Conservation (phyloP, 2,113 vertebrate genomes). For the Oryzias woworae region DNA sequence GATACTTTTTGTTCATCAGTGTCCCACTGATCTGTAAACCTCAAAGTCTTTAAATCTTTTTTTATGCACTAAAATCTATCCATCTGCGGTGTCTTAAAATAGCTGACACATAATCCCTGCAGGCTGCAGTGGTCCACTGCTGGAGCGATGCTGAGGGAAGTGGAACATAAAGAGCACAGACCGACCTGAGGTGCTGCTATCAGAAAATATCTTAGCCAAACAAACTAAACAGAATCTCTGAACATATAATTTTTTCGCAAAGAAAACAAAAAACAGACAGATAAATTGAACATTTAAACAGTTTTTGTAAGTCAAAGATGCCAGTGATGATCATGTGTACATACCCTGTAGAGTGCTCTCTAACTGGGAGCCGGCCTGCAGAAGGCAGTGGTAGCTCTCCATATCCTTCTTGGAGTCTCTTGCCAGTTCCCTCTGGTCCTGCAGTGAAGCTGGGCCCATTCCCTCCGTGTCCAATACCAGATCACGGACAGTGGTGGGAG, state of each 20-base stretch:
- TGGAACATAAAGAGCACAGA: slow-evolving; percentile 38
- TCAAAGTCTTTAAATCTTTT: slow-evolving; percentile 26
- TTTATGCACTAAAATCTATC: slow-evolving; percentile 41
- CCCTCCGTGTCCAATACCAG: slow-evolving; percentile 37
- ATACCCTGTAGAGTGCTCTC: slow-evolving; percentile 82
- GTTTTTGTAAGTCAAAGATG: slow-evolving; percentile 20
- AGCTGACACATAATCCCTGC: slow-evolving; percentile 59
- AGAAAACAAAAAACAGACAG: slow-evolving; percentile 2
- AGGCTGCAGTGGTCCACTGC: slow-evolving; percentile 30
- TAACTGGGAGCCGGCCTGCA: slow-evolving; percentile 81
- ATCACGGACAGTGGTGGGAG: slow-evolving; percentile 26
- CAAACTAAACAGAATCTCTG: slow-evolving; percentile 7
- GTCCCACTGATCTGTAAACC: slow-evolving; percentile 7
- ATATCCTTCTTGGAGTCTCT: slow-evolving; percentile 75
- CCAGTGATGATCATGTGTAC: slow-evolving; percentile 43
- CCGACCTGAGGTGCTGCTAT: slow-evolving; percentile 14
- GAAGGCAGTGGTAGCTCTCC: slow-evolving; percentile 82
- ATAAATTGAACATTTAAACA: slow-evolving; percentile 7
- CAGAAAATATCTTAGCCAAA: slow-evolving; percentile 6
- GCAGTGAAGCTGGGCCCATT: slow-evolving; percentile 74
- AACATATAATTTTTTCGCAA: background rate
- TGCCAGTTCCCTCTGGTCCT: slow-evolving; percentile 59
- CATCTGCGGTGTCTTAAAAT: slow-evolving; percentile 56
- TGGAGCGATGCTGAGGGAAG: slow-evolving; percentile 43
- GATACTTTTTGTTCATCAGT: background rate